Conservation (phyloP, 2,888 invertebrate species). For the Euspilapteryx auroguttella region DNA sequence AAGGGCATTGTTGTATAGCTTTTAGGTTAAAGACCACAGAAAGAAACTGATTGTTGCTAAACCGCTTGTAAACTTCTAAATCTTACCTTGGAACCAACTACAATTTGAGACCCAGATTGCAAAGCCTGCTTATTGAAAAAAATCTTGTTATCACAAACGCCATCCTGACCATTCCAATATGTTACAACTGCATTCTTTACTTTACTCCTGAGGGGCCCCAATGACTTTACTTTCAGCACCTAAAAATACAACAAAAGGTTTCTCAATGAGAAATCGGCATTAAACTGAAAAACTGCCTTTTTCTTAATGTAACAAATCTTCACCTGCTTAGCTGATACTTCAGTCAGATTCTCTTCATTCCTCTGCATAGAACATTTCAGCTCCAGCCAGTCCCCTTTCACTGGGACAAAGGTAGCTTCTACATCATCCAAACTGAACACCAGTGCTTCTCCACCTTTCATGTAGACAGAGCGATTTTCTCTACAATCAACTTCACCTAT, state of each 20-base stretch:
- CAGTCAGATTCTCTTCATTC: conserved; percentile 52
- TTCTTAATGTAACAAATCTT: conserved; percentile 1
- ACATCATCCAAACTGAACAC: conserved; percentile 65
- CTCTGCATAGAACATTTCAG: conserved; percentile 65
- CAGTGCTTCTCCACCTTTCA: conserved; percentile 60
- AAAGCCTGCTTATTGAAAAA: conserved; percentile 63
- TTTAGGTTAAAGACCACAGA: no score
- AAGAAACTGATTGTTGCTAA: no score
- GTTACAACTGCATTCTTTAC: conserved; percentile 50
- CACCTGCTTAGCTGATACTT: conserved; percentile 42
- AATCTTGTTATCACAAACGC: conserved; percentile 60
- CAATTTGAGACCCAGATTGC: conserved; percentile 52
- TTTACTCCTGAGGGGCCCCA: conserved; percentile 63
- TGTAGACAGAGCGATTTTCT: conserved; percentile 27
- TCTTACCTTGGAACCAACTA: conserved; percentile 62
- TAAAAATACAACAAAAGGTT: conserved; percentile 21
- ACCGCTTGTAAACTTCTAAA: no score
- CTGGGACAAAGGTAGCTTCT: conserved; percentile 65
- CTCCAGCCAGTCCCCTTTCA: conserved; percentile 71
- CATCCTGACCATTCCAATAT: conserved; percentile 38
- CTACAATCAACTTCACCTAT: conserved; percentile 29
- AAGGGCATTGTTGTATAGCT: no score
- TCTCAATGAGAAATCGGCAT: background rate
- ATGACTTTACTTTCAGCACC: conserved; percentile 63
- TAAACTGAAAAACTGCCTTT: background rate